Base-by-base conservation (phyloP, 2,888 invertebrate species). In the Parascotia fuliginaria region DNA sequence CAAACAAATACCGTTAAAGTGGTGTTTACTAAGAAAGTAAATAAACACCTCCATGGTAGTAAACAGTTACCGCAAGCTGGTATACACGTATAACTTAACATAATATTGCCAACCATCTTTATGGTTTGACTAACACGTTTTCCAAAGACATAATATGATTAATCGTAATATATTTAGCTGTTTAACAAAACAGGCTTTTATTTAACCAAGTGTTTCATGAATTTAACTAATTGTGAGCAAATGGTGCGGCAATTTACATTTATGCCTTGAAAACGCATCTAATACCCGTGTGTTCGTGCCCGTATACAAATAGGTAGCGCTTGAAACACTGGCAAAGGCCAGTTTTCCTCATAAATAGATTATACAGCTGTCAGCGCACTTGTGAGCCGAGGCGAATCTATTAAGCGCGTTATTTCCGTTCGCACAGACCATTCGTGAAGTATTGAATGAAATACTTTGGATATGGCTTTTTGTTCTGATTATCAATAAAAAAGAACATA, bases 351-450 rank as follows among this genome's bases (percentile, higher is more conserved):
- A 87, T 91, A 90, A 90, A 90, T 89, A 87, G 89, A 89, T 91
- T 89, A 90, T 77, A 81, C 82, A 81, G 88, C 85, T 89, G 90
- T 89, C 90, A 88, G 87, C 81, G 81, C 75, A 79, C 80, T 85
- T 82, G 86, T 81, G 85, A 88, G 87, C 84, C 80, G 85, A 78
- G 75, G 88, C 89, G 89, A 90, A 90, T 91, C 91, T 91, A 91
- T 91, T 91, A 89, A 89, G 86, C 89, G 84, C 85, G 84, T 89
- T 90, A 92, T 90, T 89, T 91, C 89, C 91, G 88, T 82, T 82
- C 74, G 79, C 79, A 75, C 76, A 75, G 77, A 59, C 55, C 76
- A 52, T 48, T 24, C 69, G 29, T 15, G 45, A 73, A 68, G 57
- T 64, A 58, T 48, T 47, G 29, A 22, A 38, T 56, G 82, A 11